A percentile compares a stretch with the other conserved stretches of the same genome.
Conservation (phyloP, 2,797 vertebrate species). For the Pipistrellus kuhlii region DNA sequence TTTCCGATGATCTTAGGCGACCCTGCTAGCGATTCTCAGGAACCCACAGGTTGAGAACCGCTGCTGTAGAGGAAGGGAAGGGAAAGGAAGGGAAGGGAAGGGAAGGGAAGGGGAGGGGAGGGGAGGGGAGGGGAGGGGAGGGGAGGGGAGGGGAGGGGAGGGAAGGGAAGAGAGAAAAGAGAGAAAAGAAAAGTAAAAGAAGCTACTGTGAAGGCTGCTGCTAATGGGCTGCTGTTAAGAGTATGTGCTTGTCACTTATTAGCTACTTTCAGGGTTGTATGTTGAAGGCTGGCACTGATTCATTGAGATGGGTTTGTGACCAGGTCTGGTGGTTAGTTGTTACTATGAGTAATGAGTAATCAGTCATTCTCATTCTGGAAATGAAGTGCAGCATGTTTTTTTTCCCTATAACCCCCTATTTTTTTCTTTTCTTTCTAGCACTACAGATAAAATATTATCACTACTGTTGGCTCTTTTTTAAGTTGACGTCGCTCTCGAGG, state of each 20-base stretch:
- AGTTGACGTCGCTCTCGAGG: not conserved
- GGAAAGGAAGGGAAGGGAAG: too few species aligned
- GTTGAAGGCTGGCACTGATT: not conserved
- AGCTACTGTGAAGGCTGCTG: not conserved
- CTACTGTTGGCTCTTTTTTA: not conserved
- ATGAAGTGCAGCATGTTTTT: not conserved
- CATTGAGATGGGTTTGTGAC: not conserved
- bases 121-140: too few species aligned
- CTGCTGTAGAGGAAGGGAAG: too few species aligned
- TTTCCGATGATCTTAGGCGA: too few species aligned
- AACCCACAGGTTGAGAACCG: too few species aligned
- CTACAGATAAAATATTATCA: not conserved
- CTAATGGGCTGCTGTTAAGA: not conserved
- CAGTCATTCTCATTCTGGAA: not conserved
- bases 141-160: too few species aligned
- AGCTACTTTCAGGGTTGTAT: not conserved
- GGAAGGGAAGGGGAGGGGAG: too few species aligned
- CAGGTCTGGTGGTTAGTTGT: not conserved
- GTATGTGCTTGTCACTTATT: not conserved
- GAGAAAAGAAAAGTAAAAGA: too few species aligned
- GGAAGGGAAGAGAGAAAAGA: too few species aligned
- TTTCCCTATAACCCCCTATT: not conserved
- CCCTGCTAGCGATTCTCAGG: too few species aligned
- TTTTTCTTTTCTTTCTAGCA: not conserved
- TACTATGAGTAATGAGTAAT: not conserved